phyloP scores from a whole-genome alignment of 1,140 invertebrate genomes.

The Aphis gossypii region DNA sequence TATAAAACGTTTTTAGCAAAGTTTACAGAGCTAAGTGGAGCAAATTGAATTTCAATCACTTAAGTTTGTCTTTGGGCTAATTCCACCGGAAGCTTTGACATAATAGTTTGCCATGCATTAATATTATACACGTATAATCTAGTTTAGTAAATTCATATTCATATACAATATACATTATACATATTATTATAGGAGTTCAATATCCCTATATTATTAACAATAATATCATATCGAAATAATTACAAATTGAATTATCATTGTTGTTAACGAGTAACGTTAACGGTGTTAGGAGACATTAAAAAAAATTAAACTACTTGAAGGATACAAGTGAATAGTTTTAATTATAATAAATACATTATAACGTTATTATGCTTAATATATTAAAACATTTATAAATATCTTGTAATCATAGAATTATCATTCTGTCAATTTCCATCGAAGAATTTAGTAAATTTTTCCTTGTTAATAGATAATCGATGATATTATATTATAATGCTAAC shows the following conservation, averaged over 20 bases:
- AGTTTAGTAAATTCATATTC: neutral
- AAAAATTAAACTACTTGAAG: too few species aligned
- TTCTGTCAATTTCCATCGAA: neutral
- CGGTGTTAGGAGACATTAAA: neutral
- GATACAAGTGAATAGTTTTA: neutral
- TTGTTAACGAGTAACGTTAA: neutral
- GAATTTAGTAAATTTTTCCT: neutral
- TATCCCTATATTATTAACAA: neutral
- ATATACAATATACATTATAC: too few species aligned
- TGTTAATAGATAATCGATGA: neutral
- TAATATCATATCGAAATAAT: neutral
- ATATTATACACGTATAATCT: neutral
- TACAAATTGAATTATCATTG: neutral
- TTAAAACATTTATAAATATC: neutral
- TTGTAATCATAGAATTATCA: neutral
- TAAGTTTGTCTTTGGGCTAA: neutral
- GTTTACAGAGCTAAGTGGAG: neutral
- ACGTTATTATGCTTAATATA: too few species aligned
- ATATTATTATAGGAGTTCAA: neutral
- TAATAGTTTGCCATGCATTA: neutral
- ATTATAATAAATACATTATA: neutral
- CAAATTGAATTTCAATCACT: constrained; percentile 13
- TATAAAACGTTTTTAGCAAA: neutral
- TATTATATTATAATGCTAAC: neutral
- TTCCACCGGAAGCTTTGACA: neutral